Conservation (phyloP, 2,888 invertebrate genomes). For the Zele albiditarsus region DNA sequence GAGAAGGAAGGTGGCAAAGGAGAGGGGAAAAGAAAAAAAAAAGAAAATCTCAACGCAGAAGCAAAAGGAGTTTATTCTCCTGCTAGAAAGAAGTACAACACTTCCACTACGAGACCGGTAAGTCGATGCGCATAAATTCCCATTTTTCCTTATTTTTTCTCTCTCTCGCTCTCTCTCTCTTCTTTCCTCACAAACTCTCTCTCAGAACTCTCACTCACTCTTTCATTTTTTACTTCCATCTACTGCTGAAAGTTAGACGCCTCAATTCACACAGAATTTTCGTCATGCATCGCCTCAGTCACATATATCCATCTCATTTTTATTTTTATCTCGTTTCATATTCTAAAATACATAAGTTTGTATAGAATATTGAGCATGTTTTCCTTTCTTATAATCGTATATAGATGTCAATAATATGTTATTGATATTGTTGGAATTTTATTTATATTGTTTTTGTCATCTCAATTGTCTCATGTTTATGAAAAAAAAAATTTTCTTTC, state of each 20-base stretch:
- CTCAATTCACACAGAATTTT: conserved; percentile 39
- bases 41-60: conserved; percentile 5
- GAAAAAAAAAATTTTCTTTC: background rate
- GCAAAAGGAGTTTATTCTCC: conserved; percentile 17
- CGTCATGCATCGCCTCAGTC: conserved; percentile 27
- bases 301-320: conserved; percentile 5
- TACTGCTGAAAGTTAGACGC: conserved; percentile 31
- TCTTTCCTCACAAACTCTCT: conserved; percentile 8
- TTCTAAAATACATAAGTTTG: background rate
- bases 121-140: conserved; percentile 38
- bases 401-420: background rate
- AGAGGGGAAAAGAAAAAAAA: conserved; percentile 1
- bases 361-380: background rate
- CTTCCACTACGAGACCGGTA: conserved; percentile 31
- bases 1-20: background rate
- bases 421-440: background rate
- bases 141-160: conserved; percentile 10
- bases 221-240: conserved; percentile 21
- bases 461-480: background rate
- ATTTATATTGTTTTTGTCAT: background rate
- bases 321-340: background rate
- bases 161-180: background rate
- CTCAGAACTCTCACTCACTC: background rate
- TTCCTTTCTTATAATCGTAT: background rate
- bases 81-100: conserved; percentile 2